phyloP scores from a whole-genome alignment of 2,888 invertebrate species.

The Platypus cylindrus region DNA sequence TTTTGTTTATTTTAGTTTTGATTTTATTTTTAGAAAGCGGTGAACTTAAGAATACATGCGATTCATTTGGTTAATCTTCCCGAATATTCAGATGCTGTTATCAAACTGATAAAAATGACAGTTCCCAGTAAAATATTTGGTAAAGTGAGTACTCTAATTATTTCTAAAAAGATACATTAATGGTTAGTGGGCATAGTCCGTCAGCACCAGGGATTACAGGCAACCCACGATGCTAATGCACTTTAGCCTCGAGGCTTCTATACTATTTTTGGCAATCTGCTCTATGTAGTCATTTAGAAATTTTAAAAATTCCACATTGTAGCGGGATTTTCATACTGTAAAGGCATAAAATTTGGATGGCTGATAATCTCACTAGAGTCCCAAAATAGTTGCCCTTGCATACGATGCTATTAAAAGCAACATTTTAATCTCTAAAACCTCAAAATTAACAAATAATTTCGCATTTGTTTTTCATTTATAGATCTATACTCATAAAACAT shows the following conservation, averaged over 20 bases:
- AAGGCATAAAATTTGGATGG: no score
- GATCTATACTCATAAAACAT: conserved; percentile 17
- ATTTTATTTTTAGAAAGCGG: conserved; percentile 7
- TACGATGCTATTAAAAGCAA: no score
- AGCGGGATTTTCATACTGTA: no score
- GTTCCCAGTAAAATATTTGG: conserved; percentile 9
- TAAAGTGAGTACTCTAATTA: conserved; percentile 7
- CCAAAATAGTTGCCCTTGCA: no score
- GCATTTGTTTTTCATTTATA: conserved; percentile 11
- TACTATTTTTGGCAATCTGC: no score
- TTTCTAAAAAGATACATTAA: not conserved
- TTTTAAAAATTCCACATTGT: no score
- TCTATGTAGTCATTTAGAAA: no score
- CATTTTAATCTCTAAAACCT: not conserved
- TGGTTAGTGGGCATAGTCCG: not conserved
- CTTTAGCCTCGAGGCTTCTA: no score
- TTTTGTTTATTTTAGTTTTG: not conserved
- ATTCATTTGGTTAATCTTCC: conserved; percentile 12
- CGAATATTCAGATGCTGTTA: conserved; percentile 8
- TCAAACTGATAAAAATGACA: conserved; percentile 8
- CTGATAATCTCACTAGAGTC: no score
- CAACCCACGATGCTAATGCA: no score
- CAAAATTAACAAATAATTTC: conserved; percentile 2
- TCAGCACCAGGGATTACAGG: not conserved
- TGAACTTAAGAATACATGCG: conserved; percentile 12